phyloP scores from a whole-genome alignment of 2,888 invertebrate genomes.

The Drepanosiphum platanoidis region DNA sequence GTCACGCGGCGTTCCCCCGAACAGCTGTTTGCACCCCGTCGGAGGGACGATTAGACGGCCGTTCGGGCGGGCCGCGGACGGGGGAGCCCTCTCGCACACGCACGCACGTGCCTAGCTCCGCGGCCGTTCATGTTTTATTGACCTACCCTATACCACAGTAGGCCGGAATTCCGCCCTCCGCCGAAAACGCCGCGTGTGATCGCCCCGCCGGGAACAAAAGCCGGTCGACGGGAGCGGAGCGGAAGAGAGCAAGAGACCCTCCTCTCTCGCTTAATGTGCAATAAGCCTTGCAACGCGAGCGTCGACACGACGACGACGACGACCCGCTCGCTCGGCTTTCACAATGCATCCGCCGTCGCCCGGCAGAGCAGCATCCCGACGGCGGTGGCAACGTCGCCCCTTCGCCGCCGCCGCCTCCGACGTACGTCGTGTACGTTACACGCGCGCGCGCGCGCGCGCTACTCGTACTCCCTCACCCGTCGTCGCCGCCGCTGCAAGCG shows the following conservation, averaged over 20 bases:
- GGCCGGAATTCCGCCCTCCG: conserved; percentile 53
- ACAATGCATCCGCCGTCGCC: conserved; percentile 34
- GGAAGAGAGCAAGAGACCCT: conserved; percentile 4
- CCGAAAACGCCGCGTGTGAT: conserved; percentile 11
- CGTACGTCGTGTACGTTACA: neutral
- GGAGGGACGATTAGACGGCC: neutral
- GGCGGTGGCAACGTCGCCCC: conserved; percentile 46
- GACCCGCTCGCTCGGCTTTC: conserved; percentile 1
- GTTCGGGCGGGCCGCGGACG: neutral
- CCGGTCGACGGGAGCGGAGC: neutral
- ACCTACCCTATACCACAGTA: conserved; percentile 58
- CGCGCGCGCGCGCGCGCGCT: neutral
- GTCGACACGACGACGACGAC: neutral
- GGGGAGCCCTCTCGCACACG: neutral
- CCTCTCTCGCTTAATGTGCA: neutral
- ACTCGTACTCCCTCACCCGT: neutral
- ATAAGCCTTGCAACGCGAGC: conserved; percentile 6
- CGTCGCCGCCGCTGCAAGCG: neutral
- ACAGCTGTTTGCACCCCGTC: conserved; percentile 41
- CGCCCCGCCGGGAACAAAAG: conserved; percentile 33
- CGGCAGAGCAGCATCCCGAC: conserved; percentile 43
- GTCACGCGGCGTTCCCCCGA: conserved; percentile 28
- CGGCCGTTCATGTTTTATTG: conserved; percentile 41
- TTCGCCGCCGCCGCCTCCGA: neutral
- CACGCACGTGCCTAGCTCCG: conserved; percentile 42